phyloP scores from a whole-genome alignment of 2,113 vertebrate species.

The Acanthisitta chloris region DNA sequence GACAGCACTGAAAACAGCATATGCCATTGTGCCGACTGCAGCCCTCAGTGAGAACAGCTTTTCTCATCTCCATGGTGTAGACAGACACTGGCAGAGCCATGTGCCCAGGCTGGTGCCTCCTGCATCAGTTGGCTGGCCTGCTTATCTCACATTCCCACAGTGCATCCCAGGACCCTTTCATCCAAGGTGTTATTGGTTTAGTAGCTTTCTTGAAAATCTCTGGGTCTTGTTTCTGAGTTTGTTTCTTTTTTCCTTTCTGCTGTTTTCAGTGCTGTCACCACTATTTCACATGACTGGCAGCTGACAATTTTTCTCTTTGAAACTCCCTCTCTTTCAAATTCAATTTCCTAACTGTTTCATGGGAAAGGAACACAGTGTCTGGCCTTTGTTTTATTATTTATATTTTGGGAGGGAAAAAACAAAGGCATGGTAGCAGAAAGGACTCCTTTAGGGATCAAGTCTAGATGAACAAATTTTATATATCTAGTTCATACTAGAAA shows the following conservation, averaged over 20 bases:
- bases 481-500: not conserved
- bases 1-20: not conserved
- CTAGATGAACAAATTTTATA: not conserved
- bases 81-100: not conserved
- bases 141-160: not conserved
- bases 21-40: not conserved
- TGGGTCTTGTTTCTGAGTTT: not conserved
- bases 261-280: not conserved
- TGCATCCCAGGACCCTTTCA: not conserved
- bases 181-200: not conserved
- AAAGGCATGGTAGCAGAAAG: not conserved
- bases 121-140: not conserved
- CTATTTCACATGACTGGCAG: not conserved
- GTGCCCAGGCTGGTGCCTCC: not conserved
- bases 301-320: not conserved
- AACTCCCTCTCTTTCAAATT: not conserved
- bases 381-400: not conserved
- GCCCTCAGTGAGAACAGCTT: not conserved
- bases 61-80: not conserved
- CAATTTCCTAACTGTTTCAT: not conserved
- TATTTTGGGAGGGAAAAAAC: not conserved
- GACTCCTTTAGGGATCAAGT: not conserved
- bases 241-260: not conserved
- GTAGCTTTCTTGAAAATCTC: not conserved
- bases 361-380: not conserved